Conservation (phyloP, 2,797 vertebrate species). For the Mus caroli region DNA sequence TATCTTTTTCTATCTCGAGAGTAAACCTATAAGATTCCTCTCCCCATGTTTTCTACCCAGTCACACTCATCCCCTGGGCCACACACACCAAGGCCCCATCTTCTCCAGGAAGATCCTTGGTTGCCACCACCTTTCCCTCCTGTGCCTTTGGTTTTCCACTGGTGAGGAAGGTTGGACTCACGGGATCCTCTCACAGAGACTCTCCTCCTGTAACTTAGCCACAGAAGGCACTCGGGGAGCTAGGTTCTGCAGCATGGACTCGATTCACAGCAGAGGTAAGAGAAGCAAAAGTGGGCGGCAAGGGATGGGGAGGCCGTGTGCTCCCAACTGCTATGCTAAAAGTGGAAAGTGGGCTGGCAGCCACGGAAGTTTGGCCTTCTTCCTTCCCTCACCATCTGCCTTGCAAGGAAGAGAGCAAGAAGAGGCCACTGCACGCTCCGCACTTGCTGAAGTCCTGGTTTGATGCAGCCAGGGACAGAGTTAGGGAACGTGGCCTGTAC, state of each 20-base stretch:
- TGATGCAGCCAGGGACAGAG: not conserved
- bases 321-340: conserved; percentile 76
- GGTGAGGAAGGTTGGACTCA: not conserved
- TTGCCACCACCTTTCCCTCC: not conserved
- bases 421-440: conserved; percentile 67
- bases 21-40: not conserved
- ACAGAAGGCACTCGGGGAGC: not conserved
- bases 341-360: conserved; percentile 76
- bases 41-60: not conserved
- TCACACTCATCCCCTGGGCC: not conserved
- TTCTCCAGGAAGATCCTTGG: not conserved
- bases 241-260: not conserved
- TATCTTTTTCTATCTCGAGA: not conserved
- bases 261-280: conserved; percentile 51
- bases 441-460: conserved; percentile 54
- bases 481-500: not conserved
- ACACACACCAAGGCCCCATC: not conserved
- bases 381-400: conserved; percentile 80
- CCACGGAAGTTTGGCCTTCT: conserved; percentile 74
- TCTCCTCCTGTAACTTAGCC: not conserved
- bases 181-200: not conserved
- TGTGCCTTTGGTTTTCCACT: not conserved
- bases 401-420: conserved; percentile 68
- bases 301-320: conserved; percentile 58
- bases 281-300: conserved; percentile 70